Conservation (phyloP, 35 echinoderm and acorn worm species). For the Patiria miniata region DNA sequence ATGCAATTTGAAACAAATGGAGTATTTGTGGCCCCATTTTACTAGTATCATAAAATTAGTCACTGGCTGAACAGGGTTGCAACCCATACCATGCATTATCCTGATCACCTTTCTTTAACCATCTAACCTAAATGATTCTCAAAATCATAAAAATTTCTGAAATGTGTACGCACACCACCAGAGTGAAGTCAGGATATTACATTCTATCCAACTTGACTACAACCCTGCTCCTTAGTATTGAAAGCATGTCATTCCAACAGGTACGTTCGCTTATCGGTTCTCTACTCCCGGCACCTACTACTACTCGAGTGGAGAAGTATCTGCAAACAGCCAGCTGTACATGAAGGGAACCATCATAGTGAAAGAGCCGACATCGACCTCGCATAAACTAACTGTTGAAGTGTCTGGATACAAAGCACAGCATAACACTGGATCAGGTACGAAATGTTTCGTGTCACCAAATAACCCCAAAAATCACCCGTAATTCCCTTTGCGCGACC, state of each 20-base stretch:
- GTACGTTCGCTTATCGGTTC: constrained; percentile 37
- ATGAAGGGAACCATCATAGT: constrained; percentile 71
- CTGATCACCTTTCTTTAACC: no score
- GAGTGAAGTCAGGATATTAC: no score
- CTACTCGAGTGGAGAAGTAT: constrained; percentile 79
- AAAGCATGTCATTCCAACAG: background rate
- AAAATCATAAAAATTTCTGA: no score
- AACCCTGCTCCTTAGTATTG: background rate
- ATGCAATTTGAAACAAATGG: no score
- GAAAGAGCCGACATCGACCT: background rate
- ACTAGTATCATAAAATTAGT: no score
- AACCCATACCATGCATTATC: no score
- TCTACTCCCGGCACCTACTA: constrained; percentile 65
- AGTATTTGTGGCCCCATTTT: no score
- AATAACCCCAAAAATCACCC: background rate
- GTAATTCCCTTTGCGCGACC: background rate
- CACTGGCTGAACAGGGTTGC: no score
- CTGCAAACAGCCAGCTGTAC: constrained; percentile 40
- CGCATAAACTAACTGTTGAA: constrained; percentile 9
- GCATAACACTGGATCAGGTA: constrained; percentile 55
- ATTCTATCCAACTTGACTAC: no score
- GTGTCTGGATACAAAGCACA: constrained; percentile 45
- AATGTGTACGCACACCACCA: no score
- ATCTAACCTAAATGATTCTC: no score
- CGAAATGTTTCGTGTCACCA: background rate